Percentiles rank a stretch among this genome's conserved stretches.
These are phyloP conservation scores for Siniperca chuatsi DNA, from an alignment of 2,113 vertebrate genomes.

Conservation along the genomic window DNA sequence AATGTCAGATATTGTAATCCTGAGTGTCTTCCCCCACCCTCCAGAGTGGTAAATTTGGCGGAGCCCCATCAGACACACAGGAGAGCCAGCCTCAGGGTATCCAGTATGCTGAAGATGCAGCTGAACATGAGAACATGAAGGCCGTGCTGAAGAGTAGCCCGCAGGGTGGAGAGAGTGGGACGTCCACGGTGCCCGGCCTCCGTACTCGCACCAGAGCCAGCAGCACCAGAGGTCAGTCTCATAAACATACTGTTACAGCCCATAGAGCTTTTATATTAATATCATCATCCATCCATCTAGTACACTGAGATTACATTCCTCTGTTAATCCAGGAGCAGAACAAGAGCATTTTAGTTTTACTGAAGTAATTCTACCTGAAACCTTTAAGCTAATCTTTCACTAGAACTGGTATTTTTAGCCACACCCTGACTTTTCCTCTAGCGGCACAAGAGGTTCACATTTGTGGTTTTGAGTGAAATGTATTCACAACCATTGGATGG, in stretches of 20 bases:
- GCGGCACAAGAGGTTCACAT: neutral
- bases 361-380: neutral
- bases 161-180: constrained; percentile 74
- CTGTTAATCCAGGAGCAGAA: neutral
- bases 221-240: constrained; percentile 83
- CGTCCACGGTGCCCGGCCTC: constrained; percentile 83
- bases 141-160: constrained; percentile 90
- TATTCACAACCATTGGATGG: neutral
- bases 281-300: neutral
- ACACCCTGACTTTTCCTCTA: neutral
- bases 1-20: constrained; percentile 8
- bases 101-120: constrained; percentile 89
- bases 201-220: constrained; percentile 89
- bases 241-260: constrained; percentile 3
- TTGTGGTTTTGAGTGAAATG: neutral
- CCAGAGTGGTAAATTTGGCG: constrained; percentile 93
- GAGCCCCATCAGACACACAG: constrained; percentile 76
- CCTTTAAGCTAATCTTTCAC: neutral
- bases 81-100: constrained; percentile 87
- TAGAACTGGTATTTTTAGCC: constrained; percentile 3
- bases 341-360: neutral
- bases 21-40: neutral
- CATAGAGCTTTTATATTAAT: neutral
- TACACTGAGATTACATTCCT: neutral
- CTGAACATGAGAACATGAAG: constrained; percentile 97